Evolutionary conservation across 1,140 invertebrate genomes (phyloP), one percentile per base, ranked within the genome.

Genomic region (Lethrus apterus): DNA sequence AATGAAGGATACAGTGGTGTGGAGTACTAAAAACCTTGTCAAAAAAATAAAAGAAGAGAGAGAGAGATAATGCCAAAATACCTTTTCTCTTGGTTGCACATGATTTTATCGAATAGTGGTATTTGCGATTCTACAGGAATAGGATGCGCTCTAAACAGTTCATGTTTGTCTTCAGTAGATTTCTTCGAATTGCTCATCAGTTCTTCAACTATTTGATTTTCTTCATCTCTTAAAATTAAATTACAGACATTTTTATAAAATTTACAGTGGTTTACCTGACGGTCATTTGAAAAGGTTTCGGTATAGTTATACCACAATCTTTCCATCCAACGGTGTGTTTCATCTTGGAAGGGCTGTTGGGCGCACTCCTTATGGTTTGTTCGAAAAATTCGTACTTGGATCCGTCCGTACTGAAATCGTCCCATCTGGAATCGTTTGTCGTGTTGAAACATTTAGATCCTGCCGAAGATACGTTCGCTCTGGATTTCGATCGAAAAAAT

Each of bases 71-170:
- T n/a, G n/a, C n/a, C n/a, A n/a, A n/a, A n/a, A n/a, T n/a, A 80
- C 80, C 80, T 77, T 68, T 76, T 75, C 60, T 82, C 79, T 63
- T 82, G 80, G 48, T 81, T 78, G 45, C 76, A 75, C 36, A 83
- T 63, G 42, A 84, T 74, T 66, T 81, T 82, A 56, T 84, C 75
- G 47, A 81, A 84, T 2, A 83, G 65, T 1, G 77, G 80, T 48
- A 84, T 75, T 52, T 76, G 72, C 0, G 80, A 82, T 44, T 80
- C 78, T 14, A 82, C 74, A 2, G 81, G 81, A 30, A 83, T 71
- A n/a, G 79, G 76, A 55, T 74, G 73, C 3, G 75, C 73, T 46
- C 68, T 67, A 47, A 78, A 77, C 46, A 62, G 56, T 56, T 64
- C 54, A 53, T 55, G 48, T 69, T 75, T 56, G 57, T 68, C 43